Conservation (phyloP, 2,888 invertebrate species). For the Drosophila meridiana region DNA sequence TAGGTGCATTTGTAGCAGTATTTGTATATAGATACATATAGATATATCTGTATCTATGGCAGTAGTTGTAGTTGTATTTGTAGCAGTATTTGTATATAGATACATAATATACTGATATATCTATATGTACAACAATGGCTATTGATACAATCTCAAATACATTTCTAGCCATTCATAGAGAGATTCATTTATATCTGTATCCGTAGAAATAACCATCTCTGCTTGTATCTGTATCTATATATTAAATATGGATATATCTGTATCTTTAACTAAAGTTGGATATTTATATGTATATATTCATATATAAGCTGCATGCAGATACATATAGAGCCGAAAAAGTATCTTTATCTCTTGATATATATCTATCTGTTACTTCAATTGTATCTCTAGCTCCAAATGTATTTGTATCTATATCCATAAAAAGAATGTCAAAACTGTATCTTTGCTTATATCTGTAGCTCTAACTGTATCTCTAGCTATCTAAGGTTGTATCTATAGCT, state of each 20-base stretch:
- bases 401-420: not conserved
- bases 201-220: too few species aligned
- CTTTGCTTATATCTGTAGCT: not conserved
- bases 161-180: not conserved
- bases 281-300: too few species aligned
- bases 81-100: too few species aligned
- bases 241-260: not conserved
- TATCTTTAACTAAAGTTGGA: not conserved
- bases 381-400: not conserved
- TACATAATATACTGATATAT: not conserved
- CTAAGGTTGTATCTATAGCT: not conserved
- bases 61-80: not conserved
- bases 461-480: not conserved
- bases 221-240: not conserved
- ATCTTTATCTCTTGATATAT: not conserved
- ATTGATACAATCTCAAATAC: not conserved
- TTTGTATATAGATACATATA: not conserved
- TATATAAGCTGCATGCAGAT: too few species aligned
- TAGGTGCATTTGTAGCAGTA: not conserved
- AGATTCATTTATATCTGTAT: too few species aligned
- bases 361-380: not conserved
- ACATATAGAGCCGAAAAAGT: not conserved
- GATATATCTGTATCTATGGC: not conserved
- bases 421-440: not conserved
- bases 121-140: not conserved